These are phyloP conservation scores for Chloroceryle inda DNA, from an alignment of 2,797 vertebrate species.

Conservation along the genomic window DNA sequence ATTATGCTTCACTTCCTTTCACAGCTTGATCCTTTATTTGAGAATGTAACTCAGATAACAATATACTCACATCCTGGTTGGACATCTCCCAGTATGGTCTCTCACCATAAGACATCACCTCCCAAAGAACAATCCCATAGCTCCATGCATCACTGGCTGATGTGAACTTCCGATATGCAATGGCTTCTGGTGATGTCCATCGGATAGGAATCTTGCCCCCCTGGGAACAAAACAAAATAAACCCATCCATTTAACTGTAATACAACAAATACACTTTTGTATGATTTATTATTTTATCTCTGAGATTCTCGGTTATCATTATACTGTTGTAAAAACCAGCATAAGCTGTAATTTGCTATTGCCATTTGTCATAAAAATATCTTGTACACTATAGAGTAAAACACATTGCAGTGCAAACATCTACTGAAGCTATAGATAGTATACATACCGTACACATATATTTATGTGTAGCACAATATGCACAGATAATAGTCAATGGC, in stretches of 20 bases:
- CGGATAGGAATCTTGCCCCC: constrained; percentile 98
- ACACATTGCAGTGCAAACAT: not conserved
- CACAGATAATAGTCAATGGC: not conserved
- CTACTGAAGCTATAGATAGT: not conserved
- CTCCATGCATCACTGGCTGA: constrained; percentile 96
- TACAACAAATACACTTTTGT: not conserved
- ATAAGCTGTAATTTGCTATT: not conserved
- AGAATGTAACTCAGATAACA: constrained; percentile 43
- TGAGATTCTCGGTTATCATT: not conserved
- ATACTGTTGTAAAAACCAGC: fast-evolving
- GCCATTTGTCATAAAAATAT: not conserved
- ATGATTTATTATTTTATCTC: not conserved
- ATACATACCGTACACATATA: no score
- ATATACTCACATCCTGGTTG: constrained; percentile 94
- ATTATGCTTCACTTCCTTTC: constrained; percentile 66
- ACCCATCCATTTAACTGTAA: not conserved
- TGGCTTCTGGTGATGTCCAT: constrained; percentile 98
- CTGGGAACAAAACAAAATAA: constrained; percentile 76
- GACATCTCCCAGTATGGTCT: constrained; percentile 99
- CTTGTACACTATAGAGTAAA: not conserved
- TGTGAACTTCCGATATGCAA: constrained; percentile 97
- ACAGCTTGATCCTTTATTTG: constrained; percentile 62
- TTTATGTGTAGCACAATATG: not conserved
- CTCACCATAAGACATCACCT: constrained; percentile 97
- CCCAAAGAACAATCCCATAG: constrained; percentile 98